Percentiles rank a stretch among this genome's conserved stretches.
Evolutionary conservation across 2,888 invertebrate genomes (phyloP).

Genomic region (Augiades crinisus): DNA sequence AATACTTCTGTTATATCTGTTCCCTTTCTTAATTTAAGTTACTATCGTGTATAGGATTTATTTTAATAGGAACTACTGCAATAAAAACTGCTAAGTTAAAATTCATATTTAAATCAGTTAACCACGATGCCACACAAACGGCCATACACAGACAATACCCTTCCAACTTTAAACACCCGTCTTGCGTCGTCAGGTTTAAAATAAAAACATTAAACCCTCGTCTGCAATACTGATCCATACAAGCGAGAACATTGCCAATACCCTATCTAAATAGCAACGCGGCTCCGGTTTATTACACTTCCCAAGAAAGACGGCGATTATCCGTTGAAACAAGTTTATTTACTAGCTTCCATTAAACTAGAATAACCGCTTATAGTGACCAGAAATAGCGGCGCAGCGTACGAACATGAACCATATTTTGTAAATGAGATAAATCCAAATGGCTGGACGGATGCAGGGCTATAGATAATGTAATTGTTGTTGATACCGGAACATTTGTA

Average conservation of each 20-base stretch:
- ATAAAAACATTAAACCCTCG: not conserved
- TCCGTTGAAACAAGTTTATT: slow-evolving; percentile 20
- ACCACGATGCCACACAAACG: not conserved
- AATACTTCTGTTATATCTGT: no score
- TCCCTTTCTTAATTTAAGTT: no score
- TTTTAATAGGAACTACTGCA: no score
- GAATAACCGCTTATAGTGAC: slow-evolving; percentile 14
- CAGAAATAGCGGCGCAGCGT: slow-evolving; percentile 12
- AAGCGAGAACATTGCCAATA: slow-evolving; percentile 12
- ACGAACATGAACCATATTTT: slow-evolving; percentile 10
- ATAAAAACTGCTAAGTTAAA: no score
- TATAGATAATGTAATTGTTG: slow-evolving; percentile 26
- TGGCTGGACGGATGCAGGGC: slow-evolving; percentile 28
- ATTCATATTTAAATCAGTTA: no score
- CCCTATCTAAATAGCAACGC: slow-evolving; percentile 7
- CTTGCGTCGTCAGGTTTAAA: not conserved
- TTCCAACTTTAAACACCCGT: no score
- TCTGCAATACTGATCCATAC: slow-evolving; percentile 1
- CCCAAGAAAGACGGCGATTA: slow-evolving; percentile 13
- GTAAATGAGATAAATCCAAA: slow-evolving; percentile 29
- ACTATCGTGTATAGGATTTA: no score
- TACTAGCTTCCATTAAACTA: slow-evolving; percentile 3
- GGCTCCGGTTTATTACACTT: slow-evolving; percentile 12
- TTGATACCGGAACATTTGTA: slow-evolving; percentile 37
- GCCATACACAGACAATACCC: not conserved